Evolutionary conservation across 2,888 invertebrate genomes (phyloP), one percentile per base, ranked within the genome.

Genomic region (Abrostola tripartita): DNA sequence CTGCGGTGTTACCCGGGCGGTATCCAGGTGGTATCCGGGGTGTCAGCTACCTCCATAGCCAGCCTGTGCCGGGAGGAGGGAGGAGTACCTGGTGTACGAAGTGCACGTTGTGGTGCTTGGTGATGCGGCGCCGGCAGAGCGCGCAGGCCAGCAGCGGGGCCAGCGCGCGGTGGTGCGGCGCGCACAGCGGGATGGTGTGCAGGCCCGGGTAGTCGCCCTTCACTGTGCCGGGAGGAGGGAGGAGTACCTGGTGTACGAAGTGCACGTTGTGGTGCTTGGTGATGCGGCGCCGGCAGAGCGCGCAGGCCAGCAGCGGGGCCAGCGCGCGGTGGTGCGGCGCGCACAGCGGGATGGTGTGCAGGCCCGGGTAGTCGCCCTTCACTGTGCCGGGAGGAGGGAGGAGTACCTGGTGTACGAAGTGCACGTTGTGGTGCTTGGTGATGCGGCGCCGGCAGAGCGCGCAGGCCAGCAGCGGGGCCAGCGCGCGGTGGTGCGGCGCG

Each of bases 101-200:
- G 88, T 97, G 97, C 83, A 97, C 96, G 83, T 97, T 96, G 85
- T 97, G 97, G 83, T 97, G 97, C 79, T 97, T 96, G 74, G 97
- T 96, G 82, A 98, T 93, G 54, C 97, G 95, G 11, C 97, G 95
- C 70, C 96, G 96, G 87, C 98, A 98, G 73, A 98, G 95, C 2
- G 96, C 96, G 89, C 98, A 98, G 2, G 96, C 96, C 91, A 97
- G 95, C 57, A 97, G 96, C 85, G 96, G 96, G 69, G 96, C 96
- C 42, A 98, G 95, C 69, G 95, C 95, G 35, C 96, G 94, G 88
- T 97, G 96, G 90, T 98, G 98, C 65, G 94, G 95, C 37, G 94
- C 95, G 88, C 98, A 97, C 67, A 97, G 95, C 67, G 96, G 96
- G 66, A 97, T 95, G 10, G 96, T 95, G 84, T 97, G 96, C 74